Conservation (phyloP, 2,113 vertebrate species). For the Tragelaphus imberbis region DNA sequence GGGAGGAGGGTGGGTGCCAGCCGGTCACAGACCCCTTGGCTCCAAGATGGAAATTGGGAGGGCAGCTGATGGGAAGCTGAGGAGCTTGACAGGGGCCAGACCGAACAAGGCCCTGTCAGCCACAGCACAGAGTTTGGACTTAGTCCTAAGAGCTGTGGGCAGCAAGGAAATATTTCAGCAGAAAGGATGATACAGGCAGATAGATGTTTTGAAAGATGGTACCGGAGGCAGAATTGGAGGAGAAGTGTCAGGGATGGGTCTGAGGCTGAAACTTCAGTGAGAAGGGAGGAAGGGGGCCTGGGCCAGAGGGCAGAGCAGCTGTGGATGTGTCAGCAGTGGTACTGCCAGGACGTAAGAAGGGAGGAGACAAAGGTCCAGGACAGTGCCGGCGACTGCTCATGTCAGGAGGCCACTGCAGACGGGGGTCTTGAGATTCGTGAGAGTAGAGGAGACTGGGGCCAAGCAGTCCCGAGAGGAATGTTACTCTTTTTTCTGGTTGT, state of each 20-base stretch:
- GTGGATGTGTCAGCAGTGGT: not conserved
- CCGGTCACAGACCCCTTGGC: not conserved
- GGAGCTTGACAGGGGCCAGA: not conserved
- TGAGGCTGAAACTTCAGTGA: not conserved
- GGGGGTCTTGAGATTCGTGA: too few species aligned
- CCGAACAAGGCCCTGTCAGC: not conserved
- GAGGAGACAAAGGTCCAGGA: not conserved
- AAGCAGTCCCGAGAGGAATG: not conserved
- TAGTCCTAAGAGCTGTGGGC: not conserved
- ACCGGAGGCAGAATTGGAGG: not conserved
- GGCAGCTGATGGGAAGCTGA: not conserved
- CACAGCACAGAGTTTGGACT: not conserved
- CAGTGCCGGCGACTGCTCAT: not conserved
- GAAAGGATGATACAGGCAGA: not conserved
- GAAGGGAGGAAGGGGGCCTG: not conserved
- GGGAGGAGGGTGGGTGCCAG: rapidly evolving
- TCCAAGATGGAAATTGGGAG: not conserved
- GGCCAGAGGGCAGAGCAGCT: not conserved
- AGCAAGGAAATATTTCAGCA: not conserved
- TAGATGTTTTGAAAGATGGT: not conserved
- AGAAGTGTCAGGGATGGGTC: not conserved
- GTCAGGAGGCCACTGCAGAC: not conserved
- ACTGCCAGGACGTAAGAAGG: not conserved
- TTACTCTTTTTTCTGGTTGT: too few species aligned
- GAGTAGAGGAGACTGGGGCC: not conserved